Conservation (phyloP, 2,888 invertebrate genomes). For the Plutella xylostella region DNA sequence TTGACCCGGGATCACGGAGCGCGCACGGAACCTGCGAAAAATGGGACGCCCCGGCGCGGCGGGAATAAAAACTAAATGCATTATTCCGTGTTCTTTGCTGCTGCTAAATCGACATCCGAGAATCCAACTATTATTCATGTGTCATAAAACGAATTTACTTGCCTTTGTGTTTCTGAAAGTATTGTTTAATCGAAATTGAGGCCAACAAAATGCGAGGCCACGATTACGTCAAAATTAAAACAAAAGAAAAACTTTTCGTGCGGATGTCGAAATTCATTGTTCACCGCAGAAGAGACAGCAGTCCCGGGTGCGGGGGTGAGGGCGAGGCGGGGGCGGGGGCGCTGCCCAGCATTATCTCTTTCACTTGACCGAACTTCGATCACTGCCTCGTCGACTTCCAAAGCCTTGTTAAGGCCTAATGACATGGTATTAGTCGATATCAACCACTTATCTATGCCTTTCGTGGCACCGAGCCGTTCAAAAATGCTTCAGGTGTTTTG, state of each 20-base stretch:
- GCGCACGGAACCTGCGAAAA: constrained; percentile 32
- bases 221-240: too few species aligned
- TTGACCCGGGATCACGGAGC: constrained; percentile 50
- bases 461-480: constrained; percentile 28
- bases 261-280: too few species aligned
- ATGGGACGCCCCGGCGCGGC: not conserved
- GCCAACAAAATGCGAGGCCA: too few species aligned
- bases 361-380: constrained; percentile 62
- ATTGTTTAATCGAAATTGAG: too few species aligned
- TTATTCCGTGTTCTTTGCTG: too few species aligned
- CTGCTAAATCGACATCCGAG: too few species aligned
- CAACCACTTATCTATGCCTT: constrained; percentile 42
- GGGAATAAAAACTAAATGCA: too few species aligned
- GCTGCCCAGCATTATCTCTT: constrained; percentile 46
- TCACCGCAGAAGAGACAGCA: too few species aligned
- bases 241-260: too few species aligned
- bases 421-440: constrained; percentile 48
- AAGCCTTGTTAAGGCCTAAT: constrained; percentile 61
- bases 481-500: constrained; percentile 22
- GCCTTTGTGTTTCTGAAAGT: too few species aligned
- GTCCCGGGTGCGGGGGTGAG: constrained; percentile 12
- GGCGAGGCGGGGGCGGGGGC: constrained; percentile 21
- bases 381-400: constrained; percentile 49
- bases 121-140: too few species aligned
- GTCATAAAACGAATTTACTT: too few species aligned